A percentile compares a stretch with the other conserved stretches of the same genome.
Conservation (phyloP, 2,113 vertebrate species). For the Carettochelys insculpta region DNA sequence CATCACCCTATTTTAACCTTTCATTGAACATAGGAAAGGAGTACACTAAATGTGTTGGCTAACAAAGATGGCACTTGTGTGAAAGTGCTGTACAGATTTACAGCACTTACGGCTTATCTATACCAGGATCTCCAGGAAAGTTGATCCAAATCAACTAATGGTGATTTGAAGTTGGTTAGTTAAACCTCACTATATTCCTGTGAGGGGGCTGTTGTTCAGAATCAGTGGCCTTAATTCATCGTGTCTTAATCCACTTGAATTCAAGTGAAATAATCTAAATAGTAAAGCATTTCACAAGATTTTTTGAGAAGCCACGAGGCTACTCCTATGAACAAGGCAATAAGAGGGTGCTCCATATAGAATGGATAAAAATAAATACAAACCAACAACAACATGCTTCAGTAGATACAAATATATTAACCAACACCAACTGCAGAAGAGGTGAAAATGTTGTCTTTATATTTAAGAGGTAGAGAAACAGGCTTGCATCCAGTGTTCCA, state of each 20-base stretch:
- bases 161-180: background rate
- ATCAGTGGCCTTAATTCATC: background rate
- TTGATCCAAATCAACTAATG: background rate
- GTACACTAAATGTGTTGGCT: background rate
- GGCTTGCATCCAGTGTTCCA: background rate
- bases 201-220: background rate
- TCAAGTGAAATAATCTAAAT: background rate
- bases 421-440: background rate
- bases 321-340: background rate
- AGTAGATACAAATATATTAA: background rate
- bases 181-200: background rate
- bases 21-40: background rate
- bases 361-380: background rate
- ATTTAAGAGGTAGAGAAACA: background rate
- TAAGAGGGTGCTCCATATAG: background rate
- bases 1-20: background rate
- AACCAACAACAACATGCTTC: background rate
- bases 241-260: background rate
- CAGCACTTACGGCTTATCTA: background rate
- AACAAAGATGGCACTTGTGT: background rate
- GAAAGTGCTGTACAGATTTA: background rate
- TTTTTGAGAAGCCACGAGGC: background rate
- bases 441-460: no score
- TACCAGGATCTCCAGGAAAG: background rate
- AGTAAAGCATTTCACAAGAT: rapidly evolving